Conservation (phyloP, 1,140 invertebrate species). For the Habropoda laboriosa region DNA sequence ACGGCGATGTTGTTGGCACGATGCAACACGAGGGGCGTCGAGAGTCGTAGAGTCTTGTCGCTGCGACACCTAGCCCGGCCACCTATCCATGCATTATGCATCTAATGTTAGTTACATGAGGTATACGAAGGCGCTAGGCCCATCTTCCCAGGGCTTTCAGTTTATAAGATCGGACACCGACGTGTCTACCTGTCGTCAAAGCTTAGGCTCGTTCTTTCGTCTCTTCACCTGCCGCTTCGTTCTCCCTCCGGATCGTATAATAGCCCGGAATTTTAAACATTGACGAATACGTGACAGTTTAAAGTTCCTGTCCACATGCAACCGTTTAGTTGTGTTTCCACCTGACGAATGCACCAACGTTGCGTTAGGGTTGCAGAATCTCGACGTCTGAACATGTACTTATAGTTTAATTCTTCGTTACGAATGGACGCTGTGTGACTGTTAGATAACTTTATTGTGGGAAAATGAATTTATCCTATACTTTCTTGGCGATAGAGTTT, state of each 20-base stretch:
- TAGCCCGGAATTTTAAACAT: conserved; percentile 10
- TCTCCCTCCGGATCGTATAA: background rate
- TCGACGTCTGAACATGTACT: no score
- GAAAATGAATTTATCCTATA: no score
- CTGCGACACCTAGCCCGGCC: conserved; percentile 66
- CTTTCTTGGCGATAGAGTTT: no score
- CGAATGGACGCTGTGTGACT: no score
- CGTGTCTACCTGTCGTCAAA: conserved; percentile 72
- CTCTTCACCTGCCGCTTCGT: conserved; percentile 33
- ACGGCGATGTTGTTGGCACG: conserved; percentile 9
- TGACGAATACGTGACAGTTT: background rate
- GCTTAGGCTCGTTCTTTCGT: conserved; percentile 33
- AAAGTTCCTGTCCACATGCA: conserved; percentile 2
- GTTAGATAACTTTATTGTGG: no score
- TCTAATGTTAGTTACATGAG: conserved; percentile 77
- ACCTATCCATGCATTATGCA: conserved; percentile 74
- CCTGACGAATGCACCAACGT: no score
- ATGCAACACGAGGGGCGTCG: conserved; percentile 44
- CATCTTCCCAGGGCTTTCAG: conserved; percentile 65
- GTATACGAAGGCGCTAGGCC: conserved; percentile 67
- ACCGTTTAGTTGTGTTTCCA: background rate
- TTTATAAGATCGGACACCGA: conserved; percentile 65
- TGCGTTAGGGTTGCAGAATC: no score
- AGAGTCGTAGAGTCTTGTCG: conserved; percentile 56
- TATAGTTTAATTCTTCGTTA: no score